Evolutionary conservation across 2,888 invertebrate species (phyloP), one percentile per base, ranked within the genome.

Genomic region (Branchellion lobata): DNA sequence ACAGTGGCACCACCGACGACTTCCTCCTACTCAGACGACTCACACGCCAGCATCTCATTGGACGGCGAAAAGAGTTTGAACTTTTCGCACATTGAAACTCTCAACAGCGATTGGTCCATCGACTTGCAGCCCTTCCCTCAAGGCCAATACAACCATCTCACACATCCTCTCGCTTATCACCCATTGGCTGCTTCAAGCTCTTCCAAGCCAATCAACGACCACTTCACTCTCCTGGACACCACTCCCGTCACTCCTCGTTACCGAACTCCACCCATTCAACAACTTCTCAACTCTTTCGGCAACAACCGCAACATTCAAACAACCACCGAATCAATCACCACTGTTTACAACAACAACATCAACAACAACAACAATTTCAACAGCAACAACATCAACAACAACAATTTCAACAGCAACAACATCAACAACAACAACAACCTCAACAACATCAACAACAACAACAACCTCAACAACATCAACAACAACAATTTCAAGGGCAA

Each of bases 191-290:
- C 29, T 29, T 1, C 24, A 36, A n/a, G 34, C 18, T 1, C 77
- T 65, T 21, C 21, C 27, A 2, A 53, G 24, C 34, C 27, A 53
- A 21, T 75, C 29, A 40, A 24, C 53, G 75, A 51, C 24, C 75
- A 75, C 18, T 75, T 29, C 75, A 47, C 33, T n/a, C 29, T 75
- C 11, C 53, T 24, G 24, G 75, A 75, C 27, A 21, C 40, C 33
- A 51, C 24, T 40, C 53, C 40, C 14, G 24, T 47, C 53, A 47
- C 51, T 29, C 33, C 77, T 5, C 77, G 77, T 3, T 57, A 61
- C 36, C 21, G 61, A 29, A 77, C 77, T 33, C 77, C 77, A n/a
- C 77, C 77, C 65, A 77, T 77, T 24, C 77, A 77, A 77, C 77
- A 77, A 27, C 65, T 77, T 2, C 65, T 77, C 36, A 77, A 77